Percentiles rank a stretch among this genome's conserved stretches.
These are phyloP conservation scores for Ameiurus melas DNA, from an alignment of 2,113 vertebrate species.

Conservation along the genomic window DNA sequence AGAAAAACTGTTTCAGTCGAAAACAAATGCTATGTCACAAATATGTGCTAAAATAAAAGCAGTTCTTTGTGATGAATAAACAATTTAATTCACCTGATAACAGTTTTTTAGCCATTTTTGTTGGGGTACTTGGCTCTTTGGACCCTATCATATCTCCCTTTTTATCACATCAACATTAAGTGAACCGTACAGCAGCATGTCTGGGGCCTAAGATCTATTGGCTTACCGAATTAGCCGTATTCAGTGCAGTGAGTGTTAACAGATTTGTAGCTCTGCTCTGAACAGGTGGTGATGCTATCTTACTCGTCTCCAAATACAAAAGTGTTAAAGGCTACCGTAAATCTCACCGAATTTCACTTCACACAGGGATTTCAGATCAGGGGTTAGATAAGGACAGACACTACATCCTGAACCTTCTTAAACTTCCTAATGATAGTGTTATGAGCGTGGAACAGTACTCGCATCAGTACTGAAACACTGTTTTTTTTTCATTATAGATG, in stretches of 20 bases:
- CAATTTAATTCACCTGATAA: neutral
- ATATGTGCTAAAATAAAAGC: neutral
- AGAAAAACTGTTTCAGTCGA: neutral
- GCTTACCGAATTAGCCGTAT: constrained; percentile 22
- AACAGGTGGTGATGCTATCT: constrained; percentile 45
- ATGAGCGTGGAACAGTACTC: neutral
- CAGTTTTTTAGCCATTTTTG: neutral
- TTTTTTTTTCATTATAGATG: neutral
- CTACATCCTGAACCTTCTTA: neutral
- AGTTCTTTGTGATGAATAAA: neutral
- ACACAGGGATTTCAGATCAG: constrained; percentile 14
- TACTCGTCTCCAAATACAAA: neutral
- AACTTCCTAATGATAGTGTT: neutral
- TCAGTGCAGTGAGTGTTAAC: constrained; percentile 23
- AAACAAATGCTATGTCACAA: neutral
- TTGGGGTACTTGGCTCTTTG: neutral
- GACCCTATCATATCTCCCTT: neutral
- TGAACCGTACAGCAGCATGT: neutral
- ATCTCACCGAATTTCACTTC: constrained; percentile 10
- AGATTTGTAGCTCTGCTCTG: constrained; percentile 24
- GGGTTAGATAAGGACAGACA: neutral
- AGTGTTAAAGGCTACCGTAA: constrained; percentile 17
- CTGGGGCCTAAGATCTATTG: constrained; percentile 1
- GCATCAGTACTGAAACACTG: too few species aligned
- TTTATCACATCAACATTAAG: constrained; percentile 6